phyloP scores from a whole-genome alignment of 2,888 invertebrate species.

The Eudasyphora cyanicolor region DNA sequence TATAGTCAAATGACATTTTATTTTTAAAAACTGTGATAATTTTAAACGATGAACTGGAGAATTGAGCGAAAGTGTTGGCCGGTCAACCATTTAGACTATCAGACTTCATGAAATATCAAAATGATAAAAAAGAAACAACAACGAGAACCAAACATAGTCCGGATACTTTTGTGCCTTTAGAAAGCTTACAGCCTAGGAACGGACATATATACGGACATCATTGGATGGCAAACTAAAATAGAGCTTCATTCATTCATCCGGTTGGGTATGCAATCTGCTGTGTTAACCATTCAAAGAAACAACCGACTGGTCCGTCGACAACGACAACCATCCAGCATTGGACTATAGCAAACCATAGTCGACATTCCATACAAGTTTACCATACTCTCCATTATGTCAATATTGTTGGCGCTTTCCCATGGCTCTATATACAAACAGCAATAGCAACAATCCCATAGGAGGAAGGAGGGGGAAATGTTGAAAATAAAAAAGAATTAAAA shows the following conservation, averaged over 20 bases:
- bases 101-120: constrained; percentile 26
- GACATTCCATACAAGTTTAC: background rate
- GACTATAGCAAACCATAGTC: background rate
- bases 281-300: no score
- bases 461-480: no score
- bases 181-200: background rate
- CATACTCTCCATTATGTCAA: constrained; percentile 37
- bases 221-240: constrained; percentile 5
- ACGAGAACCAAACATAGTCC: background rate
- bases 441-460: background rate
- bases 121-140: background rate
- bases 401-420: constrained; percentile 30
- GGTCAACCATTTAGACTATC: constrained; percentile 39
- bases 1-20: constrained; percentile 47
- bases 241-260: background rate
- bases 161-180: background rate
- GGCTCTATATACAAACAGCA: background rate
- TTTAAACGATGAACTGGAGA: constrained; percentile 44
- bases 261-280: no score
- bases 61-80: constrained; percentile 46
- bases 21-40: constrained; percentile 39
- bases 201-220: background rate
- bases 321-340: background rate
- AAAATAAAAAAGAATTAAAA: constrained; percentile 39
- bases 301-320: no score